Conservation (phyloP, 2,113 vertebrate species). For the Epinephelus moara region DNA sequence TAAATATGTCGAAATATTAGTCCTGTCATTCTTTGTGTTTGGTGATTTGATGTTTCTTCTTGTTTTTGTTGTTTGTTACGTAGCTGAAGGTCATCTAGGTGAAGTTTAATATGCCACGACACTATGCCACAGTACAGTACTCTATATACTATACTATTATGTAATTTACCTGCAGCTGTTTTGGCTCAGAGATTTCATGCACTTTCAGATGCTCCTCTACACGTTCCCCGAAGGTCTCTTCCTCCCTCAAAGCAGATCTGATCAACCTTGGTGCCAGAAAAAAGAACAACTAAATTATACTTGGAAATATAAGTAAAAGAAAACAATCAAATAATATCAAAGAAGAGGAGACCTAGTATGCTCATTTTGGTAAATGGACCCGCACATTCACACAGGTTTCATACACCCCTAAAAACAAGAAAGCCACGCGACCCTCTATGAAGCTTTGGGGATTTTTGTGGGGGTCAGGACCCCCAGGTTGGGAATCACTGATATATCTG, state of each 20-base stretch:
- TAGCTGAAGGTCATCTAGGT: neutral
- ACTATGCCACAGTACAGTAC: neutral
- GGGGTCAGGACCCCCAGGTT: too few species aligned
- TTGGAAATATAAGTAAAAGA: neutral
- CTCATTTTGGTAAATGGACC: too few species aligned
- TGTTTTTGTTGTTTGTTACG: too few species aligned
- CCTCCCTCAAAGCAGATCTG: conserved; percentile 53
- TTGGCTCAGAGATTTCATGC: conserved; percentile 38
- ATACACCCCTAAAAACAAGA: too few species aligned
- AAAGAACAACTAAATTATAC: neutral
- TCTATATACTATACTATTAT: neutral
- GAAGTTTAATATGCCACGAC: neutral
- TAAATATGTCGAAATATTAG: neutral
- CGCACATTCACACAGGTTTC: too few species aligned
- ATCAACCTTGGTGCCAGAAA: conserved; percentile 56
- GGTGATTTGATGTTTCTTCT: neutral
- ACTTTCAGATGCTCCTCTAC: neutral
- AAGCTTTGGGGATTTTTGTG: too few species aligned
- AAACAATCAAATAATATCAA: neutral
- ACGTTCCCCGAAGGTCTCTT: conserved; percentile 4
- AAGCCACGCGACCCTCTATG: too few species aligned
- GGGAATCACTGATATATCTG: too few species aligned
- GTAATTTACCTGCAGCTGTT: conserved; percentile 59
- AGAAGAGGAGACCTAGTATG: neutral
- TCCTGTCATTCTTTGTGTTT: neutral